Evolutionary conservation across 2,797 vertebrate genomes (phyloP), one percentile per base, ranked within the genome.

Genomic region (Chromobotia macracanthus): DNA sequence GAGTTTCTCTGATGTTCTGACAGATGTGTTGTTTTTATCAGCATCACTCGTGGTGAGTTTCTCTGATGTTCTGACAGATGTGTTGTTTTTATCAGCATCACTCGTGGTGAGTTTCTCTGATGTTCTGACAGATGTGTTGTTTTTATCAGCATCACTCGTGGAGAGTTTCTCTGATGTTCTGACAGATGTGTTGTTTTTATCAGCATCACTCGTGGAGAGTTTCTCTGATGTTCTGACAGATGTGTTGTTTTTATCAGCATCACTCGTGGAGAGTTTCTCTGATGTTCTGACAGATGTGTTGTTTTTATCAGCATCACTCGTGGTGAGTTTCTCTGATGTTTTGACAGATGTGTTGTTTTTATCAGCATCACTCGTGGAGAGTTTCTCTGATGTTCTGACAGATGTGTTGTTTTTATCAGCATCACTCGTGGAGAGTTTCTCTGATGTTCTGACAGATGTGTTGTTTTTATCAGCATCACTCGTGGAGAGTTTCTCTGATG

Each of bases 391-490:
- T 68, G 64, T 48, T 46, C 23, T 12, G 35, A 21, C 3, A 18
- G 66, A 67, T 48, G 84, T 82, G 31, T 82, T 84, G 84, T 86
- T 79, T 67, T 72, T 5, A 31, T 31, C 74, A 71, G 44, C 48
- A 2, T 75, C 12, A 46, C 11, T 75, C 12, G 4, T 11, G 15
- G 38, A 7, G 31, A 23, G 58, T 31, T 35, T 65, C 7, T 58
- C 60, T 48, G 35, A 12, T 68, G 64, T 48, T 46, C 23, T 12
- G 35, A 21, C 3, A 18, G 66, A 67, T 48, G 84, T 82, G 31
- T 82, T 84, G 84, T 86, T 79, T 67, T 72, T 5, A 31, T 31
- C 74, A 71, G 44, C 48, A 2, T 75, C 12, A 46, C 11, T 75
- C 12, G 4, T 11, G 15, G 38, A 7, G 31, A 23, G 58, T 31